Base-by-base conservation (phyloP, 2,888 invertebrate species). In the Platyscelio sp. region DNA sequence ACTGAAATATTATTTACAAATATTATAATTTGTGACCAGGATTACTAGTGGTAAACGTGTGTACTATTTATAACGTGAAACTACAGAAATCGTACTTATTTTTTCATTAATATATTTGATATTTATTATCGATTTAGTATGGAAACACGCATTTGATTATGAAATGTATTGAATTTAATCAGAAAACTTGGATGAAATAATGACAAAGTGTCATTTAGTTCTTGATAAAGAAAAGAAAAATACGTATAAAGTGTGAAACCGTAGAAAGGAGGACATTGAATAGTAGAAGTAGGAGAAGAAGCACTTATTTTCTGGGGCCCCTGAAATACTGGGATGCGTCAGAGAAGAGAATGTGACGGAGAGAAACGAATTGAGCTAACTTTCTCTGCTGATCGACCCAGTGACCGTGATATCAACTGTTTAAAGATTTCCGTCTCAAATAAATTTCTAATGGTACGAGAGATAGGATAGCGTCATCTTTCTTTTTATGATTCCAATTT, bases 311-410 rank as follows among this genome's bases (percentile, higher is more conserved):
- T 77, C 77, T 77, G 77, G 51, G 81, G 56, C 70, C 63, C 60
- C 61, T 58, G 74, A 77, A 77, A 68, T 51, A 74, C 60, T 46
- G 70, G 75, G 82, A 82, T 81, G 82, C 77, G 67, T 77, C 22
- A 60, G 46, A 67, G 76, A 80, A 27, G 72, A 79, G 85, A 85
- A 70, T 60, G 84, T 67, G 80, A 79, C 54, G 76, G 72, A 75
- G 76, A 83, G 77, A 81, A 83, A 78, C 79, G 79, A 74, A 80
- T 83, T 51, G 78, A 79, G 76, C 60, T 90, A 92, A 93, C 93
- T 93, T 93, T 93, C 93, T 92, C 92, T 90, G 91, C 88, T 91
- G 92, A 92, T 92, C 89, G 92, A 90, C 90, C 92, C 80, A 93
- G 92, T 93, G 90, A 92, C 93, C 93, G 91, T 92, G 89, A 92